Conservation (phyloP, 2,113 vertebrate genomes). For the Polypterus senegalus region DNA sequence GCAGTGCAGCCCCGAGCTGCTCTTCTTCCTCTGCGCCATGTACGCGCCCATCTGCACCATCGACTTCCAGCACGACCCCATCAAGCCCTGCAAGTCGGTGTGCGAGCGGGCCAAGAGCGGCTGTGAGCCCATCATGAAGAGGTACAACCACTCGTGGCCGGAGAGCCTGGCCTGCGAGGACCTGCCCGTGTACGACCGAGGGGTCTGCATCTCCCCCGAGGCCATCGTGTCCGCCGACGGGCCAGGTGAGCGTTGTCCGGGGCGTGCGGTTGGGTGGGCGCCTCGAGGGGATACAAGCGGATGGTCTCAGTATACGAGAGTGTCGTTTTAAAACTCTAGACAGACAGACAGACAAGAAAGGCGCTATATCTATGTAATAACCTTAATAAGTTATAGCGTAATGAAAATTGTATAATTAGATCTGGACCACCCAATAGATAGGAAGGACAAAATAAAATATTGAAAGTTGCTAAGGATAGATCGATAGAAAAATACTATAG, state of each 20-base stretch:
- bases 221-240: slow-evolving; percentile 85
- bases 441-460: too few species aligned
- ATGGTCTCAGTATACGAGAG: too few species aligned
- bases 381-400: too few species aligned
- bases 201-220: slow-evolving; percentile 92
- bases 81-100: slow-evolving; percentile 92
- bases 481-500: too few species aligned
- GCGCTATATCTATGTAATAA: too few species aligned
- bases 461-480: too few species aligned
- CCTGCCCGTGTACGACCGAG: slow-evolving; percentile 87
- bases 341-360: too few species aligned
- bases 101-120: slow-evolving; percentile 80
- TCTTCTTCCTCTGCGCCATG: slow-evolving; percentile 96
- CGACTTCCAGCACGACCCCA: slow-evolving; percentile 94
- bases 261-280: too few species aligned
- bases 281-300: too few species aligned
- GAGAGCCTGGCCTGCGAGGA: slow-evolving; percentile 85
- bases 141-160: slow-evolving; percentile 89
- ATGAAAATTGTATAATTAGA: too few species aligned
- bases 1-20: slow-evolving; percentile 78
- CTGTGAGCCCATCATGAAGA: slow-evolving; percentile 84
- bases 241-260: slow-evolving; percentile 52
- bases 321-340: too few species aligned
- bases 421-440: too few species aligned
- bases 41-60: slow-evolving; percentile 97